Conservation (phyloP, 2,888 invertebrate genomes). For the Actias luna region DNA sequence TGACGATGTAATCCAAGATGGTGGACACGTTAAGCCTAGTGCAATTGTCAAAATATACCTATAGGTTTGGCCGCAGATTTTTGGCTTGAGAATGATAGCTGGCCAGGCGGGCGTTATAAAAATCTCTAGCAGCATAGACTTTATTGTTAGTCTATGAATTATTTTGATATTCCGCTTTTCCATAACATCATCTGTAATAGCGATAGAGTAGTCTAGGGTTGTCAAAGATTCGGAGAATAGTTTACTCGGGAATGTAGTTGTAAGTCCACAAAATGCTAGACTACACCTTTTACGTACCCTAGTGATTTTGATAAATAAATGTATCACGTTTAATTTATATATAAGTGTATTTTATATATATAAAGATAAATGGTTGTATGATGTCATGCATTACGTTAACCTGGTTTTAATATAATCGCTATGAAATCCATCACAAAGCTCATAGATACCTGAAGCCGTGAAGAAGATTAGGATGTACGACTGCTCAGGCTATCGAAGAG, state of each 20-base stretch:
- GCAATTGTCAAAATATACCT: too few relatives aligned
- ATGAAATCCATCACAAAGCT: conserved; percentile 9
- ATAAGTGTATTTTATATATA: too few relatives aligned
- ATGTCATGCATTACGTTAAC: conserved; percentile 2
- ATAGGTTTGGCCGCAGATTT: too few relatives aligned
- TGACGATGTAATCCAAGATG: too few relatives aligned
- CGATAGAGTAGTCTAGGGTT: neutral
- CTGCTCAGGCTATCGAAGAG: neutral
- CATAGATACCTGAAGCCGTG: conserved; percentile 4
- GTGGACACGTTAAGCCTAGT: too few relatives aligned
- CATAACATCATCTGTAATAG: neutral
- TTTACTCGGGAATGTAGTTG: too few relatives aligned
- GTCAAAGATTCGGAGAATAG: neutral
- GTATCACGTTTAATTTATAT: too few relatives aligned
- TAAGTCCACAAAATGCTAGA: too few relatives aligned
- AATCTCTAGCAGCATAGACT: too few relatives aligned
- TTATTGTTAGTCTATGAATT: neutral
- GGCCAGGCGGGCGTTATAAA: too few relatives aligned
- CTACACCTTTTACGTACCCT: neutral
- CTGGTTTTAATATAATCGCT: conserved; percentile 16
- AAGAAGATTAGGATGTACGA: neutral
- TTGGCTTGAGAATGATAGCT: too few relatives aligned
- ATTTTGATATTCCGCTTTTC: neutral
- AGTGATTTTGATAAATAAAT: neutral
- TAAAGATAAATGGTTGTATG: neutral